A percentile compares a stretch with the other conserved stretches of the same genome.
Evolutionary conservation across 2,888 invertebrate genomes (phyloP).

Genomic region (Papilio protenor): DNA sequence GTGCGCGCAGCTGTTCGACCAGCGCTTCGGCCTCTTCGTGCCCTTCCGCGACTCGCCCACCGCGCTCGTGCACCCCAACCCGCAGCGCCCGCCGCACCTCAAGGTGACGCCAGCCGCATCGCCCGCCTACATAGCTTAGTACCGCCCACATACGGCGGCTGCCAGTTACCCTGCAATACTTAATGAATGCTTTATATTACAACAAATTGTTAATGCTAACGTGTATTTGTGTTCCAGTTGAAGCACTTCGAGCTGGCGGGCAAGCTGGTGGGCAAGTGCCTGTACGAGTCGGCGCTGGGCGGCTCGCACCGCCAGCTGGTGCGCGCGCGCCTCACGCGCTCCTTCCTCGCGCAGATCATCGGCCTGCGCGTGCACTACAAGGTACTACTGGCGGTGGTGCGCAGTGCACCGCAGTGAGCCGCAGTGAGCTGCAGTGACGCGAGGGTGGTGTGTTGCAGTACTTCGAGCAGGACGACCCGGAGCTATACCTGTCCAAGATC

Average conservation of each 20-base stretch:
- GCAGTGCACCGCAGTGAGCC: background rate
- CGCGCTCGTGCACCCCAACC: conserved; percentile 95
- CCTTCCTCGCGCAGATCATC: conserved; percentile 97
- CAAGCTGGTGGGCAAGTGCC: conserved; percentile 96
- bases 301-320: conserved; percentile 95
- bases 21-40: conserved; percentile 91
- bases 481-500: conserved; percentile 95
- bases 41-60: conserved; percentile 94
- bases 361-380: conserved; percentile 96
- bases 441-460: conserved; percentile 83
- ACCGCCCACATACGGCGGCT: background rate
- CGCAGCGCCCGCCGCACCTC: conserved; percentile 88
- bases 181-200: background rate
- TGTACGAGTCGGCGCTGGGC: conserved; percentile 96
- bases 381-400: conserved; percentile 72
- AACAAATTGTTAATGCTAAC: background rate
- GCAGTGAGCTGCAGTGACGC: background rate
- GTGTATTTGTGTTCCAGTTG: conserved; percentile 66
- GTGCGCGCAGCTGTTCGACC: conserved; percentile 94
- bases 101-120: too few relatives aligned
- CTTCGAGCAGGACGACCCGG: conserved; percentile 98
- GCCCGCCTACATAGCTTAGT: too few relatives aligned
- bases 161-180: too few relatives aligned
- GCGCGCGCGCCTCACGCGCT: conserved; percentile 94
- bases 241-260: conserved; percentile 97